Evolutionary conservation across 2,888 invertebrate genomes (phyloP).

Genomic region (Argyra leucocephala): DNA sequence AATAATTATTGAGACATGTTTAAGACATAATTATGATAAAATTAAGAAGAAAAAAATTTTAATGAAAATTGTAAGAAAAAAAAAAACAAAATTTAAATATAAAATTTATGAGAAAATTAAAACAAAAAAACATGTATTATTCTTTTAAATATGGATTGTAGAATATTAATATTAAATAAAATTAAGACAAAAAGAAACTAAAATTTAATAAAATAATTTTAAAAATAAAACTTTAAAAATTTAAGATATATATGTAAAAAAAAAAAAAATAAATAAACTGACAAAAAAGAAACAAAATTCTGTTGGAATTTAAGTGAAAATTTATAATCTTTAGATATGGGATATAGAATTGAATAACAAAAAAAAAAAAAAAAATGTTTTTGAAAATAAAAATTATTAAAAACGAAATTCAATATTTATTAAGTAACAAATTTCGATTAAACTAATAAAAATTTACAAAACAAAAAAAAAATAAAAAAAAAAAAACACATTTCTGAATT

Average conservation of each 20-base stretch:
- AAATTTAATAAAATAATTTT: neutral
- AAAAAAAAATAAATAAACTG: neutral
- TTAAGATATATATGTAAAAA: slow-evolving; percentile 6
- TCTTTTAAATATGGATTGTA: slow-evolving; percentile 5
- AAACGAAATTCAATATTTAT: too few relatives aligned
- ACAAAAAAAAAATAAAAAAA: slow-evolving; percentile 11
- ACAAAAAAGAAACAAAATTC: neutral
- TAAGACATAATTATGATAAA: neutral
- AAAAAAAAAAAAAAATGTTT: too few relatives aligned
- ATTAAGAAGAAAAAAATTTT: neutral
- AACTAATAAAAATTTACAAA: neutral
- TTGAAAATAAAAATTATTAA: too few relatives aligned
- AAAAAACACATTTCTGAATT: slow-evolving; percentile 13
- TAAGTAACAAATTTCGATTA: neutral
- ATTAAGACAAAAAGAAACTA: neutral
- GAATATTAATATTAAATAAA: slow-evolving; percentile 2
- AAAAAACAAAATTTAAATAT: neutral
- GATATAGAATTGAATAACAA: neutral
- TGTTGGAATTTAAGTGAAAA: neutral
- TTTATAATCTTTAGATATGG: neutral
- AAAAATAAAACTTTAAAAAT: neutral
- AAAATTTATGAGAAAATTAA: neutral
- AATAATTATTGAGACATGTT: slow-evolving; percentile 6
- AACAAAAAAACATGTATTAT: neutral
- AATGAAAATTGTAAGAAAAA: neutral